Evolutionary conservation across 2,888 invertebrate genomes (phyloP).

Genomic region (Macrosoma leucophasiata): DNA sequence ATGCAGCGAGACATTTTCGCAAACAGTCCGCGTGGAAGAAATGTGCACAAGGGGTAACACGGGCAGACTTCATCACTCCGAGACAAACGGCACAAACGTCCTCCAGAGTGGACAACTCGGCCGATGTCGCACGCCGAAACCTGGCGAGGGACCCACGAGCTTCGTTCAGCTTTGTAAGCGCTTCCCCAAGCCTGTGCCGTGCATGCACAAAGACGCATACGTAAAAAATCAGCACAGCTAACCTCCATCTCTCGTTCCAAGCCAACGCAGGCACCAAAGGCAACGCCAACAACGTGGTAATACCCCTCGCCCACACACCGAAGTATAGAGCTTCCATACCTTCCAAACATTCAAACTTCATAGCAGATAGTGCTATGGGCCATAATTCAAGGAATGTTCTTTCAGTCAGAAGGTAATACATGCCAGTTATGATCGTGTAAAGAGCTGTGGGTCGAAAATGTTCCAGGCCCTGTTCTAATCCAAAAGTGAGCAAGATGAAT

Average conservation of each 20-base stretch:
- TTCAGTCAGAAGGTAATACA: slow-evolving; percentile 83
- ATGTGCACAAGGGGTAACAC: slow-evolving; percentile 87
- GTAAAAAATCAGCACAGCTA: slow-evolving; percentile 77
- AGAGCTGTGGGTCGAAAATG: slow-evolving; percentile 81
- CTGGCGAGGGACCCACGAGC: slow-evolving; percentile 78
- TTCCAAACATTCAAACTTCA: slow-evolving; percentile 79
- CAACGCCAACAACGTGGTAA: slow-evolving; percentile 75
- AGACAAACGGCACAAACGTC: slow-evolving; percentile 89
- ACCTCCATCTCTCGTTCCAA: slow-evolving; percentile 73
- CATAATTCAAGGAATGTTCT: slow-evolving; percentile 81
- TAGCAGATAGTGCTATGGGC: slow-evolving; percentile 72
- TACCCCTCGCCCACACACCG: slow-evolving; percentile 77
- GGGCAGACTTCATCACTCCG: slow-evolving; percentile 80
- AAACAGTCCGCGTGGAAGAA: slow-evolving; percentile 87
- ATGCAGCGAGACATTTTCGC: slow-evolving; percentile 81
- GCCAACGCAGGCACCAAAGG: slow-evolving; percentile 74
- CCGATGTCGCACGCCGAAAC: slow-evolving; percentile 78
- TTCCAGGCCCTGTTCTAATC: slow-evolving; percentile 83
- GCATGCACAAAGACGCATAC: slow-evolving; percentile 79
- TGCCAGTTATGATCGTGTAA: slow-evolving; percentile 80
- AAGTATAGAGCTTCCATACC: slow-evolving; percentile 83
- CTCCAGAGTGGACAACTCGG: slow-evolving; percentile 81
- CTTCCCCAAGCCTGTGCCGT: slow-evolving; percentile 77
- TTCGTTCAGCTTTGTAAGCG: slow-evolving; percentile 68
- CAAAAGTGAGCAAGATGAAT: slow-evolving; percentile 83